Base-by-base conservation (phyloP, 1,140 invertebrate genomes). In the Capitella teleta region DNA sequence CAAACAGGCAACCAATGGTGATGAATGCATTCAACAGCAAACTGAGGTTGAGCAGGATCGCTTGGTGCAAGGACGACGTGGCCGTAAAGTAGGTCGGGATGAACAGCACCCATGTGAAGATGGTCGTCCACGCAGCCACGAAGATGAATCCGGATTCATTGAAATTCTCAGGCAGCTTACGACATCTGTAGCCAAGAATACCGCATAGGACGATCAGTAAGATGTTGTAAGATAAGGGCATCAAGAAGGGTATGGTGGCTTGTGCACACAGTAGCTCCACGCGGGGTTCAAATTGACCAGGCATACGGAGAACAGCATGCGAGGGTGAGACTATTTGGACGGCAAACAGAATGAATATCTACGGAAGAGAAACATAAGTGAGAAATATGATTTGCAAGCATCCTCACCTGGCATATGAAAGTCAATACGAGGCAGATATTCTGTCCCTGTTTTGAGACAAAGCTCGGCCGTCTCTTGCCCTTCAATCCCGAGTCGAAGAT, bases 191-290 rank as follows among this genome's bases (percentile, higher is more conserved):
- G 4, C 88, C 89, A 63, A 91, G 90, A 16, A 90, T 78, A 0
- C 87, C 90, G 66, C 87, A 91, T 2, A 91, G 77, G 8, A 88
- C 71, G 53, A 92, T 87, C 28, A 94, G 76, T 26, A 88, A 73
- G 55, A 91, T 85, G 1, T 88, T 88, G 77, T 90, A 93, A 56
- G 82, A 82, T 68, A 93, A 2, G 56, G 57, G 4, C 52, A 49
- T 18, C 56, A 43, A 5, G 60, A 49, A 28, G n/a, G 51, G 44
- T 2, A 37, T 21, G 6, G 55, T 28, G 5, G 52, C 30, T 19
- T 52, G 12, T 19, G 52, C 41, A 32, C 58, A 58, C 42, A 51
- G 44, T 40, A 19, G 18, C 51, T 57, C 47, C 36, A 61, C 59
- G 41, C 47, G 54, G 8, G 26, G 21, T 23, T 34, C 46, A 18